Evolutionary conservation across 2,113 vertebrate genomes (phyloP).

Genomic region (Artemisiospiza belli): DNA sequence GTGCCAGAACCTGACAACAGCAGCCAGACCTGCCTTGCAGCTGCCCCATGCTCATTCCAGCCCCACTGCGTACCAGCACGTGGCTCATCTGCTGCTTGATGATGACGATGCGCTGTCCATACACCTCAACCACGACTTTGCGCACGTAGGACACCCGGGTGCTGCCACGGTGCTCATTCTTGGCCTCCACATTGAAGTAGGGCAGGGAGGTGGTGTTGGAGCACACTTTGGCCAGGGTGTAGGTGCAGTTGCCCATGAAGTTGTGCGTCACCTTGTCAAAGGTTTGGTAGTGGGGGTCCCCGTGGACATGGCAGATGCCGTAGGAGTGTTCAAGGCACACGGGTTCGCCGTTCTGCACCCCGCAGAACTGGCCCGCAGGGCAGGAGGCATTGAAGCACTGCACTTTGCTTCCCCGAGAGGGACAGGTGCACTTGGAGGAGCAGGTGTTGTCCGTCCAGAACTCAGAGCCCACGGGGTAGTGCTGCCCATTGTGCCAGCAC

Average conservation of each 20-base stretch:
- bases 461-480: constrained; percentile 59
- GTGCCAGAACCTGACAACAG: rapidly evolving
- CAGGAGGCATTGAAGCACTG: constrained; percentile 71
- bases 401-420: constrained; percentile 54
- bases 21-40: background rate
- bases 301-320: constrained; percentile 76
- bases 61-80: constrained; percentile 76
- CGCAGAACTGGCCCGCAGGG: constrained; percentile 67
- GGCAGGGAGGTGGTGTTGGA: constrained; percentile 61
- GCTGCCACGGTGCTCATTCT: constrained; percentile 71
- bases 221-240: constrained; percentile 80
- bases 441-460: constrained; percentile 53
- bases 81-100: constrained; percentile 64
- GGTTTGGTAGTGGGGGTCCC: constrained; percentile 76
- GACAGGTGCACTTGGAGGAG: background rate
- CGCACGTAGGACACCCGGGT: background rate
- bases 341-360: constrained; percentile 36
- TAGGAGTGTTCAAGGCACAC: background rate
- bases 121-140: too few species aligned
- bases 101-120: constrained; percentile 43
- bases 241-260: constrained; percentile 81
- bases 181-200: constrained; percentile 79
- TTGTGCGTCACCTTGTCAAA: constrained; percentile 80
- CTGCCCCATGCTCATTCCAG: rapidly evolving
- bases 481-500: constrained; percentile 52